A percentile compares a stretch with the other conserved stretches of the same genome.
These are phyloP conservation scores for Monarcha castaneiventris DNA, from an alignment of 2,113 vertebrate species.

Conservation along the genomic window DNA sequence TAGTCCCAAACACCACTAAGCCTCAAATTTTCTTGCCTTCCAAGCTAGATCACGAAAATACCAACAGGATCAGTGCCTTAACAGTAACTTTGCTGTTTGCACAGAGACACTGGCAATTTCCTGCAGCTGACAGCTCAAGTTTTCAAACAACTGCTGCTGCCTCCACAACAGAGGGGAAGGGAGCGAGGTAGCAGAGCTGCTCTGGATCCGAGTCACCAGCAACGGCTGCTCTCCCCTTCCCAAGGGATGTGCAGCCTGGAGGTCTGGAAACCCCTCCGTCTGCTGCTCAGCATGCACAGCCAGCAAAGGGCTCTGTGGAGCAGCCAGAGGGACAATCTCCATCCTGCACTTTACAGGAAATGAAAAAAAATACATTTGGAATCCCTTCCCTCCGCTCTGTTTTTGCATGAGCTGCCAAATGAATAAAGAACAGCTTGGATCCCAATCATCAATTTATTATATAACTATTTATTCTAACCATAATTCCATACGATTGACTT, in stretches of 20 bases:
- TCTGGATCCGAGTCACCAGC: neutral
- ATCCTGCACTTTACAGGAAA: neutral
- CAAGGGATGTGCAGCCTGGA: neutral
- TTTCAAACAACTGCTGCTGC: neutral
- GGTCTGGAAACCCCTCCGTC: neutral
- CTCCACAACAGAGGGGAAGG: neutral
- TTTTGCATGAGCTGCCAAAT: neutral
- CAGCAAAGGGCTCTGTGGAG: neutral
- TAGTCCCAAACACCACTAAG: neutral
- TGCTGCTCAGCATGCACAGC: neutral
- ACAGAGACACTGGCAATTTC: neutral
- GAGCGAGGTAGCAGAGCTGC: neutral
- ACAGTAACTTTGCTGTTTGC: neutral
- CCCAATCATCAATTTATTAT: conserved; percentile 20
- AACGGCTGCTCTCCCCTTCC: neutral
- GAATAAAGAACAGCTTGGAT: conserved; percentile 26
- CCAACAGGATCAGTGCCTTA: neutral
- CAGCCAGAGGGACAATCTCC: neutral
- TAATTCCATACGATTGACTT: neutral
- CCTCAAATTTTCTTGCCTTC: neutral
- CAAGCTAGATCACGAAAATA: neutral
- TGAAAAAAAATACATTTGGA: neutral
- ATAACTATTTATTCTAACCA: neutral
- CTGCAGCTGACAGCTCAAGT: neutral
- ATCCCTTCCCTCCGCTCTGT: neutral